Base-by-base conservation (phyloP, 2,113 vertebrate genomes). In the Ardeotis arabs region DNA sequence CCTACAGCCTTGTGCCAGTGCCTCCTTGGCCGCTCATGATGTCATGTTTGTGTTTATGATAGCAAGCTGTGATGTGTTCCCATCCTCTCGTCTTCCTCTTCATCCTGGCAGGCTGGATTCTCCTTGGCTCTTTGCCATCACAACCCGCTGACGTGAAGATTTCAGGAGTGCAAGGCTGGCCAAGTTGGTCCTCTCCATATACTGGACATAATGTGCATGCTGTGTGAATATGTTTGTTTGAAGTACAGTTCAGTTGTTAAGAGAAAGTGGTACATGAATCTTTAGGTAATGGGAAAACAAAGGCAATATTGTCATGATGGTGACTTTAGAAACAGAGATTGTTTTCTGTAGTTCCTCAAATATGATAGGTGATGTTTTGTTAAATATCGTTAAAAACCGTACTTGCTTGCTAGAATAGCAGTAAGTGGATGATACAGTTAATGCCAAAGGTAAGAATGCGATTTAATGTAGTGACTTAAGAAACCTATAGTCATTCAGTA, bases 41-140 rank as follows among this genome's bases (percentile, higher is more conserved):
- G 29, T 44, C 41, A 18, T 4, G 4, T 47, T 20, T 12, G 35
- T 80, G 59, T 88, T 78, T 9, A 24, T 67, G 74, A 11, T n/a
- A 50, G 28, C 4, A 1, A 4, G 5, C 2, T 4, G 5, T 29
- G 47, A 55, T 44, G 24, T 0, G 1, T 4, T 28, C 78, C 53
- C 47, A 27, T 78, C 39, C 27, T 5, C 9, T 81, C 83, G 53
- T 59, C 8, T 37, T 37, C 9, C 14, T 55, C 35, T 63, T 63
- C 2, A 6, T 47, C 50, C 35, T 28, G 20, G 33, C 39, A 29
- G 28, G 10, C 72, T 58, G 27, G 14, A 39, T 84, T 93, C 41
- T 74, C 33, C 37, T 70, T 13, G n/a, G 2, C 20, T 31, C 49
- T 62, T 76, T 53, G 29, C 53, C 9, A 2, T 90, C 21, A 14